Evolutionary conservation across 1,140 invertebrate genomes (phyloP).

Genomic region (Dolichoris vasculosae): DNA sequence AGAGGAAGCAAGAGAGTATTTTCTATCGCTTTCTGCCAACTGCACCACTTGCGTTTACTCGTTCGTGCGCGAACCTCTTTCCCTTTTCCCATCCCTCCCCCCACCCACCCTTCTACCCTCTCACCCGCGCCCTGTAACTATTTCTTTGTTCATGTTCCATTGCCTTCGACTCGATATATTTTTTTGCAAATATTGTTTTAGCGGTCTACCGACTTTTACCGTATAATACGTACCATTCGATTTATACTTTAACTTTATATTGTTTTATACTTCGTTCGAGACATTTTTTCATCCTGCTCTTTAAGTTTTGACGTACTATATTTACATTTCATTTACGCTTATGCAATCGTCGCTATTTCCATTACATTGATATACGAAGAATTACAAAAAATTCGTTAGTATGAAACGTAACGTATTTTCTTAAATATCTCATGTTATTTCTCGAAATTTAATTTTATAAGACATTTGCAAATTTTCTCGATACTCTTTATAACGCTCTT

Average conservation of each 20-base stretch:
- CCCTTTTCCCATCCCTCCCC: background rate
- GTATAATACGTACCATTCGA: background rate
- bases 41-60: slow-evolving; percentile 15
- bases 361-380: no score
- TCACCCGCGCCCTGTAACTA: background rate
- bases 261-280: background rate
- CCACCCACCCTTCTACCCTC: background rate
- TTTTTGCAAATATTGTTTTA: background rate
- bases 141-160: background rate
- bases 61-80: background rate
- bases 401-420: no score
- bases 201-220: background rate
- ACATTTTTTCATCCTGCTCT: background rate
- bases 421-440: no score
- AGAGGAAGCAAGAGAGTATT: background rate
- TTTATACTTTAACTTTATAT: background rate
- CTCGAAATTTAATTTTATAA: no score
- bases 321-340: no score
- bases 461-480: no score
- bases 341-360: no score
- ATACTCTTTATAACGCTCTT: no score
- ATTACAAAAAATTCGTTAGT: no score
- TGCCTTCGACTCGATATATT: background rate
- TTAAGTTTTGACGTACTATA: no score
- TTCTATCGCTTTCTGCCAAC: slow-evolving; percentile 28